These are phyloP conservation scores for Ichneumon xanthorius DNA, from an alignment of 2,888 invertebrate species.

Conservation along the genomic window DNA sequence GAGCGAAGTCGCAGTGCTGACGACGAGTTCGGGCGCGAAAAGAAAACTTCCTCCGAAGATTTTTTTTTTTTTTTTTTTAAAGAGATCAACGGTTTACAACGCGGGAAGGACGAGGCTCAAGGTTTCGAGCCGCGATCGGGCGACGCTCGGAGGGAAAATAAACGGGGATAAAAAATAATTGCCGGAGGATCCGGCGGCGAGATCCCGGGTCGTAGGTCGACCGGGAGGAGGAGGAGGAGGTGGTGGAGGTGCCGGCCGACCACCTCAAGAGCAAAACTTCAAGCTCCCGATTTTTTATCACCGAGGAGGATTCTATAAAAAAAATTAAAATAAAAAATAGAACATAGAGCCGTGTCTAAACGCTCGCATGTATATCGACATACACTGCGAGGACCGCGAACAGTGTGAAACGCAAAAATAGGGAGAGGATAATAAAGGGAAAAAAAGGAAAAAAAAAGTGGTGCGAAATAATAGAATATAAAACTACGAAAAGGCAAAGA, in stretches of 20 bases:
- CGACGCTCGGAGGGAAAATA: conserved; percentile 1
- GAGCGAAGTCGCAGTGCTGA: conserved; percentile 79
- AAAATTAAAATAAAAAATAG: neutral
- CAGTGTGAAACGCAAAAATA: conserved; percentile 5
- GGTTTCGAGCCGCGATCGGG: neutral
- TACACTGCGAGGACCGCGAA: conserved; percentile 1
- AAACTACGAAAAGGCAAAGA: conserved; percentile 32
- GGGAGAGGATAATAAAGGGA: conserved; percentile 17
- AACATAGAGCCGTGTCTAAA: neutral
- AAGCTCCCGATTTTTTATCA: neutral
- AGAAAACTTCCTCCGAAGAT: neutral
- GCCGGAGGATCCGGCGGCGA: conserved; percentile 56
- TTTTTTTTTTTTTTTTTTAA: neutral
- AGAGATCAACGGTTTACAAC: neutral
- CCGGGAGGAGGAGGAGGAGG: conserved; percentile 58
- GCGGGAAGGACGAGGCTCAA: neutral
- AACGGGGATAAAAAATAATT: conserved; percentile 27
- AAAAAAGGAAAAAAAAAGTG: conserved; percentile 39
- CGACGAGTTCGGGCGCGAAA: conserved; percentile 71
- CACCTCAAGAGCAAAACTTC: conserved; percentile 24
- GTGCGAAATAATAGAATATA: conserved; percentile 40
- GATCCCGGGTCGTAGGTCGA: conserved; percentile 64
- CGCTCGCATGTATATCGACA: conserved; percentile 6
- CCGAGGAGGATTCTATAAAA: neutral
- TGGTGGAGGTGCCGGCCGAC: conserved; percentile 54